Evolutionary conservation across 2,888 invertebrate genomes (phyloP).

Genomic region (Neoaliturus tenellus): DNA sequence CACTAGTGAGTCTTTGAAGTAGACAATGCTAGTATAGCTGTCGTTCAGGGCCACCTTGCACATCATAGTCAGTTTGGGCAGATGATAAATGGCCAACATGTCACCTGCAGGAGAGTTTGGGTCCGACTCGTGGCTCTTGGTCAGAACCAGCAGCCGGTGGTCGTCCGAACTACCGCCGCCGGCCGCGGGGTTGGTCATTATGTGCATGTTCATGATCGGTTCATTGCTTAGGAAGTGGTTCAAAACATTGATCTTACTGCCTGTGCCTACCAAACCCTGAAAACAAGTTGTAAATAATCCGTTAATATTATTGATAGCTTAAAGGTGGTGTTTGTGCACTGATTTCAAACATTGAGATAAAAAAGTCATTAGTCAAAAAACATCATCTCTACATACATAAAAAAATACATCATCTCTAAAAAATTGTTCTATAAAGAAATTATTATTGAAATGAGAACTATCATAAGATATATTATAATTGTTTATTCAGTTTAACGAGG

Average conservation of each 20-base stretch:
- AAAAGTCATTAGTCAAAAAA: no score
- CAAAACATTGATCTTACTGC: constrained; percentile 41
- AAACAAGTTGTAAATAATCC: not conserved
- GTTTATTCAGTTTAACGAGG: no score
- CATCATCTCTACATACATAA: no score
- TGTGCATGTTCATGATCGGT: constrained; percentile 30
- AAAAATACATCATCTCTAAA: no score
- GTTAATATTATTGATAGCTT: no score
- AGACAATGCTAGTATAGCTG: constrained; percentile 12
- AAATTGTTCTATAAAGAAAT: no score
- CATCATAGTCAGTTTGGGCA: constrained; percentile 10
- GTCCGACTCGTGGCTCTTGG: not conserved
- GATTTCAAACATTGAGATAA: no score
- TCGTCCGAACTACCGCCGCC: not conserved
- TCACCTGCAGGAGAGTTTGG: constrained; percentile 1
- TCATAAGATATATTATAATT: no score
- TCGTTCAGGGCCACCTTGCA: not conserved
- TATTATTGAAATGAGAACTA: no score
- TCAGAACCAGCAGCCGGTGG: constrained; percentile 4
- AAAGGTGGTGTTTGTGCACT: no score
- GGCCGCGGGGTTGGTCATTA: not conserved
- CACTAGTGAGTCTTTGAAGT: not conserved
- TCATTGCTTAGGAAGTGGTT: constrained; percentile 42
- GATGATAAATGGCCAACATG: not conserved
- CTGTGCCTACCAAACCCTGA: constrained; percentile 52